Evolutionary conservation across 2,113 vertebrate genomes (phyloP), one percentile per base, ranked within the genome.

Genomic region (Paracyprichromis sp.): DNA sequence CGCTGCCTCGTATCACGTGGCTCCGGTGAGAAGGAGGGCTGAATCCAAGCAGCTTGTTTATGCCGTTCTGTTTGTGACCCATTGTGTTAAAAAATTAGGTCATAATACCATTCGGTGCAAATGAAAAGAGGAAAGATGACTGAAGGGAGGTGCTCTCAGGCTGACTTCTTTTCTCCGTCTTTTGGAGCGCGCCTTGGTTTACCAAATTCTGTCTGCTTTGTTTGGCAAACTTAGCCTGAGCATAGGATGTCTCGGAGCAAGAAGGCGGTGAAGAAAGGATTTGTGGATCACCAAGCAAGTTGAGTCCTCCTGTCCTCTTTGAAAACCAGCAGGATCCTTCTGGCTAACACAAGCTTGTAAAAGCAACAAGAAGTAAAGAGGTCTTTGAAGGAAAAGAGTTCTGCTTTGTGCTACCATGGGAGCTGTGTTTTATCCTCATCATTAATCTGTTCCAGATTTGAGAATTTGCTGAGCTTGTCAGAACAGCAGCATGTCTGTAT

Each of bases 391-490:
- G 82, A 83, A 84, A 93, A 31, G 81, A 83, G 76, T 69, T 92
- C 52, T 92, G 90, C 92, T 73, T 87, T 80, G 83, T 88, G 83
- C 88, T 91, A 83, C 92, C 89, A 86, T 71, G 83, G 92, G 94
- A 94, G 92, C 82, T 84, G 43, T 80, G 84, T 92, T 95, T 94
- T 92, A 90, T 80, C 88, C 89, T 80, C 61, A 2, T 80, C 94
- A 90, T 90, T 95, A 95, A 96, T 93, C 84, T 88, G 66, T 91
- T 95, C 92, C 95, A 96, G 94, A 88, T 89, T 91, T 90, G 53
- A 84, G 85, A 90, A 91, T 83, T 89, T 91, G 92, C 93, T 89
- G 88, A 90, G 89, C 86, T 21, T 56, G 85, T 82, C 17, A 57
- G 84, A 95, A 87, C 79, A 17, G 53, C 83, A 50, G 86, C 83